Evolutionary conservation across 2,113 vertebrate genomes (phyloP), one percentile per base, ranked within the genome.

Genomic region (Ceyx cyanopectus): DNA sequence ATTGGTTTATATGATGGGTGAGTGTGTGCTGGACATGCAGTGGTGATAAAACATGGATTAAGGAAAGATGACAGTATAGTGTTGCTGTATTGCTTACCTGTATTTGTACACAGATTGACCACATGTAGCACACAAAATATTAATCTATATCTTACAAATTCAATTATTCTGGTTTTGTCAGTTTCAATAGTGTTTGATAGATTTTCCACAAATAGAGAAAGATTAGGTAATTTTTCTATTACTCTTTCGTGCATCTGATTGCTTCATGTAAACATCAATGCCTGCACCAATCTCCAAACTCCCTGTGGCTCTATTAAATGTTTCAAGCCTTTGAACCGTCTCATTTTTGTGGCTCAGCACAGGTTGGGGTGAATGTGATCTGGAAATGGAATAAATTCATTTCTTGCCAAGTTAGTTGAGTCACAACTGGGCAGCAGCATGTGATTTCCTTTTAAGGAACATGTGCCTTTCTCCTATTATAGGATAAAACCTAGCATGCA

Each of bases 371-470:
- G 50, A 16, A 62, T 85, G 58, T 76, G 66, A 51, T 87, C 43
- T 65, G 32, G 50, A 85, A 69, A 62, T 45, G 14, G 34, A 75
- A 29, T 56, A 48, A 70, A 84, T 68, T n/a, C 0, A 9, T 85
- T 83, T 86, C 53, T 65, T 92, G 78, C 70, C 91, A 84, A 87
- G 84, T 78, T 41, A 63, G 53, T 61, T 92, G 95, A 92, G 89
- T 96, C 89, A 92, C 58, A 85, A 4, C 2, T 12, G 63, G 89
- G 70, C 43, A 81, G 58, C 57, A 66, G 67, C 56, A 13, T 69
- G 63, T 60, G 30, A 86, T 85, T 89, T 93, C 86, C 89, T 95
- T 92, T 87, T 76, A 95, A 84, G 90, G 67, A 93, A 37, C 54
- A 41, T 6, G 4, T 1, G 30, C 57, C 67, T 79, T 89, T 76